Percentiles rank a stretch among this genome's conserved stretches.
These are phyloP conservation scores for Tenebrio molitor DNA, from an alignment of 1,140 invertebrate genomes.

Conservation along the genomic window DNA sequence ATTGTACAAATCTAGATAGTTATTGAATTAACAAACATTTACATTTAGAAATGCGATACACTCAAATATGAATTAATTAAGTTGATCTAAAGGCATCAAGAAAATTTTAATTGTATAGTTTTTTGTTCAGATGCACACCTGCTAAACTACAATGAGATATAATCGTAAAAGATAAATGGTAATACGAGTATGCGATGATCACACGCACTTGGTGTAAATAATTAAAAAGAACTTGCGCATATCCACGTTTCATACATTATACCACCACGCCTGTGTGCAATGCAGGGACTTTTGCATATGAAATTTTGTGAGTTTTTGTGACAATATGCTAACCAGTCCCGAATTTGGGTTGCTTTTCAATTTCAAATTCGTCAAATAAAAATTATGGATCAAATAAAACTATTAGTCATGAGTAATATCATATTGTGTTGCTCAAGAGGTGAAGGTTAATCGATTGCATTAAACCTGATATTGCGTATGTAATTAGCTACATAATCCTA, in stretches of 20 bases:
- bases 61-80: too few species aligned
- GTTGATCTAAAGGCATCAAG: too few species aligned
- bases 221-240: constrained; percentile 18
- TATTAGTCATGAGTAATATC: not conserved
- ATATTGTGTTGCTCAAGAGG: not conserved
- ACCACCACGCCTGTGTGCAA: constrained; percentile 6
- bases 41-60: too few species aligned
- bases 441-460: constrained; percentile 37
- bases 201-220: constrained; percentile 21
- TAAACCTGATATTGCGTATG: constrained; percentile 10
- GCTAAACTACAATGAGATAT: constrained; percentile 3
- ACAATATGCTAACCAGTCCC: not conserved
- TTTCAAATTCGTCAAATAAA: not conserved
- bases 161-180: too few species aligned
- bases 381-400: not conserved
- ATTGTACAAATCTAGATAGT: too few species aligned
- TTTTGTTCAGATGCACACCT: not conserved
- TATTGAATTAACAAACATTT: too few species aligned
- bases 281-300: constrained; percentile 1
- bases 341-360: too few species aligned
- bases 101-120: too few species aligned
- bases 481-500: constrained; percentile 2
- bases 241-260: not conserved
- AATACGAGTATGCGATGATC: too few species aligned
- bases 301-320: constrained; percentile 5